phyloP scores from a whole-genome alignment of 2,113 vertebrate species.

The Sinocyclocheilus anophthalmus region DNA sequence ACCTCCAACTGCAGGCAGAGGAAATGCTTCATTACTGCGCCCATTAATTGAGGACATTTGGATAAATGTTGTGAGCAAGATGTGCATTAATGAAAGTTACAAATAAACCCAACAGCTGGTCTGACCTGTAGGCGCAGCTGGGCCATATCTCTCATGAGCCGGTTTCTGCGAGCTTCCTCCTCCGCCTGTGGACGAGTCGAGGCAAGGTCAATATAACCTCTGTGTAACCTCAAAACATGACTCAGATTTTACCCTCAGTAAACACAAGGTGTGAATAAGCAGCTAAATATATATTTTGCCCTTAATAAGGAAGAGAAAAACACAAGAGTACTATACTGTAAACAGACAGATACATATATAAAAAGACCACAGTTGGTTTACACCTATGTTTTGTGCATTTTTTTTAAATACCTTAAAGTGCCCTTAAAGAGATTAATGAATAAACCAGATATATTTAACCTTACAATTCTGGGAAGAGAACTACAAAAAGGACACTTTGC shows the following conservation, averaged over 20 bases:
- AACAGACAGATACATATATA: not conserved
- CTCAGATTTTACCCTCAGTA: not conserved
- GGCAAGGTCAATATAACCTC: not conserved
- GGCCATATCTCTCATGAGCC: conserved; percentile 97
- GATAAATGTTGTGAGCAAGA: not conserved
- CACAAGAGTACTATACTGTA: not conserved
- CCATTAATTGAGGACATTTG: not conserved
- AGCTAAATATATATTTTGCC: not conserved
- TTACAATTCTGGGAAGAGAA: not conserved
- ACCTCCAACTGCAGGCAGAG: conserved; percentile 87
- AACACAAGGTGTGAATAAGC: conserved; percentile 3
- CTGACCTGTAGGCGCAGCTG: conserved; percentile 93
- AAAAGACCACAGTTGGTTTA: not conserved
- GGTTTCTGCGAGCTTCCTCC: conserved; percentile 92
- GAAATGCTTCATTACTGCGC: not conserved
- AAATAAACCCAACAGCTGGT: not conserved
- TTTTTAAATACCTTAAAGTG: not conserved
- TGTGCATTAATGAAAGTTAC: not conserved
- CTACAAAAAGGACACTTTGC: not conserved
- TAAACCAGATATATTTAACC: not conserved
- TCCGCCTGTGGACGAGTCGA: conserved; percentile 80
- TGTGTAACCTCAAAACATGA: not conserved
- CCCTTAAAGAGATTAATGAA: not conserved
- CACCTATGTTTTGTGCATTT: not conserved
- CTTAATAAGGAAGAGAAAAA: not conserved